These are phyloP conservation scores for Neodon shergylaensis DNA, from an alignment of 2,113 vertebrate species.

Conservation along the genomic window DNA sequence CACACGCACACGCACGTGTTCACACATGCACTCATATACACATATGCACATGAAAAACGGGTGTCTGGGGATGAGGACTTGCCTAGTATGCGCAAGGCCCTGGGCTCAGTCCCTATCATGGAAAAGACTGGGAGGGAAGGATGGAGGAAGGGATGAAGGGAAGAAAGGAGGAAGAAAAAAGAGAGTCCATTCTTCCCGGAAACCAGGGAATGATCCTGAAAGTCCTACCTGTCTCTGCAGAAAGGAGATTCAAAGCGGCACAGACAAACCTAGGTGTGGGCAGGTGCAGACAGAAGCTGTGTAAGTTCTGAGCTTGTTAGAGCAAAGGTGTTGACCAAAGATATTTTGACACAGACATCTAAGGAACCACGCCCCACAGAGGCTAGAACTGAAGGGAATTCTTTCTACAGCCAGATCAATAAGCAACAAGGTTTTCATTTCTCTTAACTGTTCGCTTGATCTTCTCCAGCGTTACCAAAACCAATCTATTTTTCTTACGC, in stretches of 20 bases:
- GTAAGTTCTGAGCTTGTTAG: background rate
- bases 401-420: slow-evolving; percentile 21
- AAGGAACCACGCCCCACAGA: background rate
- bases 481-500: background rate
- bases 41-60: background rate
- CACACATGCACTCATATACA: rapidly evolving
- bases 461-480: background rate
- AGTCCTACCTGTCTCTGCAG: background rate
- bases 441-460: slow-evolving; percentile 41
- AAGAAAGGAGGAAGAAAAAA: background rate
- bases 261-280: background rate
- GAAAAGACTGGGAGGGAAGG: background rate
- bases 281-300: background rate
- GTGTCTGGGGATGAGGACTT: background rate
- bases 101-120: background rate
- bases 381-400: background rate
- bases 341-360: slow-evolving; percentile 47
- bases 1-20: too few species aligned
- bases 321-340: slow-evolving; percentile 27
- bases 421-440: slow-evolving; percentile 24
- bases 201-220: background rate
- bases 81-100: background rate
- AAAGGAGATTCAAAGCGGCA: background rate
- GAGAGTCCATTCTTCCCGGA: slow-evolving; percentile 21
- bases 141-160: background rate